Base-by-base conservation (phyloP, 2,888 invertebrate species). In the Lasioglossum figueresi region DNA sequence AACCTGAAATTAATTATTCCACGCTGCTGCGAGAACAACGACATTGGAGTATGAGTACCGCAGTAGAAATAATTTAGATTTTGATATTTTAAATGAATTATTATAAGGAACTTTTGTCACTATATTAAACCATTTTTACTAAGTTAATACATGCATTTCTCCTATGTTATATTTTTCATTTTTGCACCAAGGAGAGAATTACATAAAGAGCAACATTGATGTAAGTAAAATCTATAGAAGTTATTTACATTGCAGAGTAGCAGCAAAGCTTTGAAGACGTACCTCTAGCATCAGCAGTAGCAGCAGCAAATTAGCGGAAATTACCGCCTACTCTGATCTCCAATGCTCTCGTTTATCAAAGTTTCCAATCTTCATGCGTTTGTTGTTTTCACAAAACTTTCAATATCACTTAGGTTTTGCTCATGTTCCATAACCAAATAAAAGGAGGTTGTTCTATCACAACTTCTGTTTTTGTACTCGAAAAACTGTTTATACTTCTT, bases 211-310 rank as follows among this genome's bases (percentile, higher is more conserved):
- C 85, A 77, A 89, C 70, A 83, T 72, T 80, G 82, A 89, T 88
- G 79, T 83, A 89, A 73, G 82, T 83, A 85, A 75, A 80, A 81
- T 86, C 80, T 82, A 85, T 84, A 82, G 77, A 85, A 76, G 78
- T 83, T 78, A 82, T 75, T 82, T 77, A 86, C 70, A 72, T 89
- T 91, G 89, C 91, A 89, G 89, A 89, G 90, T 89, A 93, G 91
- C 92, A 86, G 92, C 92, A 92, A 94, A 94, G 94, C 94, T 93
- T 91, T 92, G 87, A 91, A 94, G 90, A 95, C 95, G 93, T 95
- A 95, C 95, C 95, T 95, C 94, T 92, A 94, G 93, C 93, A 90
- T 92, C 93, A 93, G 93, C 94, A 92, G 94, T 92, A 93, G 93
- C 92, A 93, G 93, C 94, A 93, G 92, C 92, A 91, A 94, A 93